Evolutionary conservation across 2,888 invertebrate species (phyloP), one percentile per base, ranked within the genome.

Genomic region (Urechis unicinctus): DNA sequence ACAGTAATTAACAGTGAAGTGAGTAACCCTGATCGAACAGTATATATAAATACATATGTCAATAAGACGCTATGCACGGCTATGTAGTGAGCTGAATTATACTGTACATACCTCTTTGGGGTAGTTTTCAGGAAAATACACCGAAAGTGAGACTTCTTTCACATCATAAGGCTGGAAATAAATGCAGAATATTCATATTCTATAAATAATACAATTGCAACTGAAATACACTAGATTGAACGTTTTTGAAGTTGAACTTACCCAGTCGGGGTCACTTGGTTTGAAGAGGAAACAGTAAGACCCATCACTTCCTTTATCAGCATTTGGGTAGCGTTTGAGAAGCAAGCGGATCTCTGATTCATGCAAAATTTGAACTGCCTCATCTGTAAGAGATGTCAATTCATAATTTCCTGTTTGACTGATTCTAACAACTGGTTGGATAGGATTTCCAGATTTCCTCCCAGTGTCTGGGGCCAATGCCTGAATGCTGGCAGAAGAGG

Each of bases 181-280:
- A n/a, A n/a, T n/a, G n/a, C n/a, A 51, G 52, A 31, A 24, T 31
- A 53, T 22, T 29, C 24, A 45, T 36, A 45, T 4, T 43, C n/a
- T 21, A 56, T 21, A 49, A 26, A 43, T 21, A 25, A 43, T 41
- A 50, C 2, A 48, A 48, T 6, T 9, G 4, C 3, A 22, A 52
- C 6, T 17, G n/a, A 36, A 51, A 22, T 28, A 50, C 22, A 25
- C n/a, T n/a, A n/a, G n/a, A n/a, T n/a, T n/a, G n/a, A n/a, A n/a
- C n/a, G n/a, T n/a, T n/a, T n/a, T n/a, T n/a, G n/a, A n/a, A n/a
- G n/a, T n/a, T 9, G 13, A 21, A 52, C 67, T 66, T 66, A 74
- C 73, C 75, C 75, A 75, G 55, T 75, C 75, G 46, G 74, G 75
- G 64, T 75, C 74, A 43, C 68, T 66, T 36, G 72, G 69, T 28